phyloP scores from a whole-genome alignment of 1,140 invertebrate genomes.

The Schlechtendalia chinensis region DNA sequence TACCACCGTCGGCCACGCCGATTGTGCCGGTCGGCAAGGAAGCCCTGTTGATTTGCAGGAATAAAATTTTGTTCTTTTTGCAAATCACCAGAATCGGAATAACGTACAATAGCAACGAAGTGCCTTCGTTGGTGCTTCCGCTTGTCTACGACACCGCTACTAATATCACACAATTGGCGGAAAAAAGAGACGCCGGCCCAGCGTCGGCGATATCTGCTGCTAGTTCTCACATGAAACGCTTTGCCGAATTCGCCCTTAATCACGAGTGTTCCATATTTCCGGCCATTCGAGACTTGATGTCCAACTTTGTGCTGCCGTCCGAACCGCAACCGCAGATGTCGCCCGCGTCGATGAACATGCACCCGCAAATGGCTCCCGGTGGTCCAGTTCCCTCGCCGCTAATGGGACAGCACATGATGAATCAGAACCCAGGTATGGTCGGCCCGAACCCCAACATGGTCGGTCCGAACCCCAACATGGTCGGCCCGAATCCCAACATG shows the following conservation, averaged over 20 bases:
- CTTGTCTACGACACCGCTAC: conserved; percentile 83
- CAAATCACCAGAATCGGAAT: conserved; percentile 76
- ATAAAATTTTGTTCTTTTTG: conserved; percentile 86
- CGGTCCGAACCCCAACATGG: conserved; percentile 15
- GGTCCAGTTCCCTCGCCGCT: conserved; percentile 41
- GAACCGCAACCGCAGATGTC: conserved; percentile 60
- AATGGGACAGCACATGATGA: conserved; percentile 49
- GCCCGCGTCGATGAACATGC: conserved; percentile 40
- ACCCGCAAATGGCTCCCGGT: conserved; percentile 17
- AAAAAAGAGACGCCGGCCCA: conserved; percentile 67
- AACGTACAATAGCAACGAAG: conserved; percentile 64
- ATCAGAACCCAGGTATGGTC: conserved; percentile 36
- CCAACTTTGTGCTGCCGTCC: conserved; percentile 72
- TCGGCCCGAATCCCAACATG: conserved; percentile 21
- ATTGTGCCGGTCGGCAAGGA: conserved; percentile 82
- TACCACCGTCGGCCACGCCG: conserved; percentile 79
- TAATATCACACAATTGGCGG: conserved; percentile 82
- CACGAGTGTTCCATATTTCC: conserved; percentile 85
- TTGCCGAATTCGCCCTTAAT: conserved; percentile 62
- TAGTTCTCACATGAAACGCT: conserved; percentile 66
- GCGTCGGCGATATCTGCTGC: conserved; percentile 66
- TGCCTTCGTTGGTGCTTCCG: conserved; percentile 78
- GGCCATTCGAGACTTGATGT: conserved; percentile 79
- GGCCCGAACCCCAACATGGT: conserved; percentile 34
- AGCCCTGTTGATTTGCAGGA: conserved; percentile 76